These are phyloP conservation scores for Troides helena DNA, from an alignment of 2,888 invertebrate species.

Conservation along the genomic window DNA sequence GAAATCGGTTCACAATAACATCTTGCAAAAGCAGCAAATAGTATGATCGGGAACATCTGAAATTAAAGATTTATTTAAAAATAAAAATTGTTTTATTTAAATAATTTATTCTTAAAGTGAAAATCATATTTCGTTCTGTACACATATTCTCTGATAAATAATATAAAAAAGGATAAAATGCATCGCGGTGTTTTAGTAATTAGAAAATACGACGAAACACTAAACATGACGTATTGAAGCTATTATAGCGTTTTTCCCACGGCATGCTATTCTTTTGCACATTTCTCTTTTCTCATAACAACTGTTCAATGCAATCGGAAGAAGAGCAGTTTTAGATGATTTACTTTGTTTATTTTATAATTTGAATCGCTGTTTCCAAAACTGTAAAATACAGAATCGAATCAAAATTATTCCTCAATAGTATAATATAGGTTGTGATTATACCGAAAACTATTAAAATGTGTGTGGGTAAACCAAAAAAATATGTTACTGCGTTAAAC, in stretches of 20 bases:
- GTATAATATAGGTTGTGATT: background rate
- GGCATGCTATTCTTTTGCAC: constrained; percentile 67
- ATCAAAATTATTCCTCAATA: background rate
- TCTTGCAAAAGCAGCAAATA: constrained; percentile 51
- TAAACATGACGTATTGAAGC: constrained; percentile 61
- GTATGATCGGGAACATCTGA: constrained; percentile 62
- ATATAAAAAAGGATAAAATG: background rate
- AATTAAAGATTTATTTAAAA: constrained; percentile 38
- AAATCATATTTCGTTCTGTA: background rate
- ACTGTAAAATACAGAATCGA: background rate
- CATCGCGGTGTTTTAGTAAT: constrained; percentile 47
- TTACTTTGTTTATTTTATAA: constrained; percentile 34
- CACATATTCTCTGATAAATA: background rate
- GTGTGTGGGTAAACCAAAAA: background rate
- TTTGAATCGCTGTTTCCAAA: constrained; percentile 22
- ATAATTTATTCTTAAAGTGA: background rate
- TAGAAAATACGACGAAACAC: constrained; percentile 75
- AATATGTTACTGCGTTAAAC: too few relatives aligned
- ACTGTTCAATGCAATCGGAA: constrained; percentile 61
- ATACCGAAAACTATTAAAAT: background rate
- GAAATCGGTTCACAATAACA: constrained; percentile 54
- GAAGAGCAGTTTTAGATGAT: constrained; percentile 48
- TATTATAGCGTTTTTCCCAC: constrained; percentile 68
- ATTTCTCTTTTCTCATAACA: constrained; percentile 78
- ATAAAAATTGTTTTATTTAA: background rate